These are phyloP conservation scores for Leucoraja ocellata DNA, from an alignment of 2,797 vertebrate genomes.

Conservation along the genomic window DNA sequence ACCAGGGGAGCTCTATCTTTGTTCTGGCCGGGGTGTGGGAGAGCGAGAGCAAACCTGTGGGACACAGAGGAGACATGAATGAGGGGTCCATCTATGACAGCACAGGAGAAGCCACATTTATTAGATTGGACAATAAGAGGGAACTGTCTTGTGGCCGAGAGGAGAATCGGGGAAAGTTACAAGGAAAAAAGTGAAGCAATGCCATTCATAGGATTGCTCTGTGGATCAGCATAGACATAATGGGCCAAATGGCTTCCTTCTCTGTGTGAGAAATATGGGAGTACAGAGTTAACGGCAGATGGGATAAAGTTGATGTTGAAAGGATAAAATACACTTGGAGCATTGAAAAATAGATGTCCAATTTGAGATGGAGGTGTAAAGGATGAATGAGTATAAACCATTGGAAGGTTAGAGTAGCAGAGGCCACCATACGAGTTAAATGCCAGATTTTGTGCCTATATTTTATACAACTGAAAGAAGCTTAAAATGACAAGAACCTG, in stretches of 20 bases:
- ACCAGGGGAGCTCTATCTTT: too few relatives aligned
- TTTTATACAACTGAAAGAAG: not conserved
- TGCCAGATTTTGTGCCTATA: not conserved
- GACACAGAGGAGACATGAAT: too few relatives aligned
- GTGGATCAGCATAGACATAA: too few relatives aligned
- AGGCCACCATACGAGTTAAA: not conserved
- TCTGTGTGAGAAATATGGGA: too few relatives aligned
- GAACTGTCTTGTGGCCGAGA: not conserved
- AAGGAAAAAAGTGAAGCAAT: too few relatives aligned
- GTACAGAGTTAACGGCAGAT: not conserved
- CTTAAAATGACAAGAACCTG: not conserved
- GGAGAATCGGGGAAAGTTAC: too few relatives aligned
- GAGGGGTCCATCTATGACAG: too few relatives aligned
- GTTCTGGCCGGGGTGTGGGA: too few relatives aligned
- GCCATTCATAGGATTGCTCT: too few relatives aligned
- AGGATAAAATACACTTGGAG: not conserved
- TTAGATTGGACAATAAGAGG: not conserved
- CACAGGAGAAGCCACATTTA: too few relatives aligned
- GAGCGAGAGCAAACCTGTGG: too few relatives aligned
- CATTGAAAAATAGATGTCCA: not conserved
- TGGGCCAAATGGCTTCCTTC: too few relatives aligned
- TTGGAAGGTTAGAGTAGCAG: not conserved
- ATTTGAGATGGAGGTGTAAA: not conserved
- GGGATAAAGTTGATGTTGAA: not conserved
- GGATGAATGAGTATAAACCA: not conserved